Evolutionary conservation across 2,888 invertebrate species (phyloP).

Genomic region (Hirtodrosophila cameraria): DNA sequence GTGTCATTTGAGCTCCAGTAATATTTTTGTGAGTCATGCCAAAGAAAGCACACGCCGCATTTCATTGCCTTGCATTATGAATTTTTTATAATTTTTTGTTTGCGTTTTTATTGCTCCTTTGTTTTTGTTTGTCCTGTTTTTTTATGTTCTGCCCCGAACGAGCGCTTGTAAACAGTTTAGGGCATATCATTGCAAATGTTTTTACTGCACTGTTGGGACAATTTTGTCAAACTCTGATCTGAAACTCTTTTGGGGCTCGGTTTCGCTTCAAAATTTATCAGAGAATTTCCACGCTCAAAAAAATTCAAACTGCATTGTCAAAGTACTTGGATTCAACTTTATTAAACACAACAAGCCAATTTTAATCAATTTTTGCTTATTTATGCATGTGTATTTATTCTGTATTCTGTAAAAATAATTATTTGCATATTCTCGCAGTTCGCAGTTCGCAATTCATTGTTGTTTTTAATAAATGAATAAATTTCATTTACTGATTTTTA

Average conservation of each 20-base stretch:
- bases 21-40: too few relatives aligned
- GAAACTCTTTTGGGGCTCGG: constrained; percentile 3
- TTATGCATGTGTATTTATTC: too few relatives aligned
- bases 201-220: constrained; percentile 59
- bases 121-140: constrained; percentile 31
- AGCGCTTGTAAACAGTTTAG: constrained; percentile 67
- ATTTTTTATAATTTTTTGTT: constrained; percentile 71
- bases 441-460: too few relatives aligned
- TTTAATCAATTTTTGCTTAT: too few relatives aligned
- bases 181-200: constrained; percentile 63
- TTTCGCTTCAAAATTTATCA: neutral
- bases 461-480: too few relatives aligned
- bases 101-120: constrained; percentile 64
- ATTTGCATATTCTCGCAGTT: too few relatives aligned
- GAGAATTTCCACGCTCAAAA: too few relatives aligned
- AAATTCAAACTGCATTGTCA: too few relatives aligned
- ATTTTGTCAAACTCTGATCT: constrained; percentile 32
- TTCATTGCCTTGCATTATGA: constrained; percentile 69
- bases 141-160: constrained; percentile 41
- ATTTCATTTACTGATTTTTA: neutral
- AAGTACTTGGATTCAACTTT: too few relatives aligned
- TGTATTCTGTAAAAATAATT: too few relatives aligned
- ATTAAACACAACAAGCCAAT: too few relatives aligned
- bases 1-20: constrained; percentile 31
- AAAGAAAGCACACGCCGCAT: neutral